Conservation (phyloP, 2,888 invertebrate genomes). For the Pseudanteris insignis region DNA sequence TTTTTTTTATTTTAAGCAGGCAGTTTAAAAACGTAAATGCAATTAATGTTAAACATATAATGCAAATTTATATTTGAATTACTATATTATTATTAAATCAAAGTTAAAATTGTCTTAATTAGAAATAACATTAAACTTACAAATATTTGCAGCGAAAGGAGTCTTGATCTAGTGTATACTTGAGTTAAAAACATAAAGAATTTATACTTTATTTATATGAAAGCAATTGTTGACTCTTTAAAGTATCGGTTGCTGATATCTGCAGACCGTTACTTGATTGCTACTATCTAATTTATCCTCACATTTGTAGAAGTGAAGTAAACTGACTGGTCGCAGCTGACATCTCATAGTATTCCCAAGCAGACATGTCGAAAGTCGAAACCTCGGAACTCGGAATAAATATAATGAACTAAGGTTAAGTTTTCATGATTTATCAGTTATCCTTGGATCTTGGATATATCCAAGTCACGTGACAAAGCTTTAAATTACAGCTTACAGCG, state of each 20-base stretch:
- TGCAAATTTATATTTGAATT: neutral
- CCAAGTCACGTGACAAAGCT: constrained; percentile 13
- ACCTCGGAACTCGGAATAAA: neutral
- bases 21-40: neutral
- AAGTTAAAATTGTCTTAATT: neutral
- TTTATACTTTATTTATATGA: neutral
- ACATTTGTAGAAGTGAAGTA: constrained; percentile 4
- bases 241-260: constrained; percentile 1
- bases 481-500: neutral
- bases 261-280: constrained; percentile 7
- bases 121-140: constrained; percentile 20
- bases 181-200: constrained; percentile 40
- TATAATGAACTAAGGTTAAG: constrained; percentile 22
- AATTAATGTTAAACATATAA: neutral
- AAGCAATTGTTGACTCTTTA: neutral
- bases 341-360: too few relatives aligned
- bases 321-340: too few relatives aligned
- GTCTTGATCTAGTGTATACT: constrained; percentile 28
- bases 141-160: constrained; percentile 40
- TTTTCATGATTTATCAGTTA: constrained; percentile 1
- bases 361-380: too few relatives aligned
- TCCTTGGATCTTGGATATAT: too few relatives aligned
- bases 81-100: neutral
- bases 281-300: constrained; percentile 12
- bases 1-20: too few relatives aligned